Evolutionary conservation across 2,113 vertebrate genomes (phyloP).

Genomic region (Opisthocomus hoazin): DNA sequence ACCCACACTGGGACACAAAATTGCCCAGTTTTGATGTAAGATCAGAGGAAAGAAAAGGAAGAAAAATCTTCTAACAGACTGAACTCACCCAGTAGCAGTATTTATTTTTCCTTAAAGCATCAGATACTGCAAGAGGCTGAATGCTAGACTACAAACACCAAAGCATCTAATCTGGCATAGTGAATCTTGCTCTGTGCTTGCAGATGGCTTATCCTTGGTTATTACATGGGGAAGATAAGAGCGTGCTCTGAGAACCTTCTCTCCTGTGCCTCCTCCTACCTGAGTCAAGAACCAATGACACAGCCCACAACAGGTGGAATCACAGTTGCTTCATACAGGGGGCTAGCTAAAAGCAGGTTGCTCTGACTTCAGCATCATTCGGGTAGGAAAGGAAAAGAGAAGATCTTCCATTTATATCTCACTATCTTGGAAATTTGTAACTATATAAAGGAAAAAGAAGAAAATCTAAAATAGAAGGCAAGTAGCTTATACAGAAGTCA

Average conservation of each 20-base stretch:
- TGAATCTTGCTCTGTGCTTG: background rate
- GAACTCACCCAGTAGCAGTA: background rate
- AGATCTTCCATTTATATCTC: background rate
- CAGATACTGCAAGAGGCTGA: background rate
- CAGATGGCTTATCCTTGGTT: background rate
- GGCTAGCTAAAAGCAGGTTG: background rate
- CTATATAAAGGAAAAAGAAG: background rate
- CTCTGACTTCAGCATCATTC: background rate
- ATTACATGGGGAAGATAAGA: background rate
- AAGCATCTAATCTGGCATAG: background rate
- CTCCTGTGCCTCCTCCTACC: background rate
- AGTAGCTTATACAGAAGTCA: background rate
- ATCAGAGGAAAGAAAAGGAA: background rate
- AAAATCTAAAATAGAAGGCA: background rate
- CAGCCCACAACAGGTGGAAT: background rate
- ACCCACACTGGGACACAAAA: background rate
- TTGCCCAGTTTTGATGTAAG: background rate
- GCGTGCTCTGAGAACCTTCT: background rate
- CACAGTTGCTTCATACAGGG: background rate
- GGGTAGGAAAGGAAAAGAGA: background rate
- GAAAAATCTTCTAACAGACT: background rate
- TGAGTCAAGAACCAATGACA: background rate
- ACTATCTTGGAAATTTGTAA: background rate
- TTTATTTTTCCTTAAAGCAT: background rate
- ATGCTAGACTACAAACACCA: background rate